phyloP scores from a whole-genome alignment of 2,888 invertebrate species.

The Phyllotreta cruciferae region DNA sequence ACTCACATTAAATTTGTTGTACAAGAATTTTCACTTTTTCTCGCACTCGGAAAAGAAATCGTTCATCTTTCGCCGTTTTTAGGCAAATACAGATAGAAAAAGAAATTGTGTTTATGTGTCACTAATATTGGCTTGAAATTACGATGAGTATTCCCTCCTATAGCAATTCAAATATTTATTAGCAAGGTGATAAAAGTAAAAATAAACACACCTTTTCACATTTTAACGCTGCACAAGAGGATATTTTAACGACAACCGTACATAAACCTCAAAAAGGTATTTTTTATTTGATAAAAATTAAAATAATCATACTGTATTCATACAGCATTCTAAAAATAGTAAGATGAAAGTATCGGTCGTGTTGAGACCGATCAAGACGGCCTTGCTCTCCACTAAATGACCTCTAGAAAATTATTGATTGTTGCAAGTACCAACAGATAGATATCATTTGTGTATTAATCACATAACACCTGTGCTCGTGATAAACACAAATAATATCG shows the following conservation, averaged over 20 bases:
- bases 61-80: background rate
- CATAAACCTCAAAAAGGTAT: background rate
- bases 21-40: background rate
- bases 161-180: slow-evolving; percentile 2
- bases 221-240: background rate
- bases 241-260: background rate
- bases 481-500: slow-evolving; percentile 7
- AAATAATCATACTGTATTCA: slow-evolving; percentile 11
- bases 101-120: slow-evolving; percentile 7
- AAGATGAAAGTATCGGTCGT: slow-evolving; percentile 16
- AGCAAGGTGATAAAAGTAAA: slow-evolving; percentile 9
- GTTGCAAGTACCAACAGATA: slow-evolving; percentile 17
- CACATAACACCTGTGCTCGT: slow-evolving; percentile 11
- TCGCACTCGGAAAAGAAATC: background rate
- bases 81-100: background rate
- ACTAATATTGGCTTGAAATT: background rate
- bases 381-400: slow-evolving; percentile 21
- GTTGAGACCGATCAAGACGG: slow-evolving; percentile 10
- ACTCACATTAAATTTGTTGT: background rate
- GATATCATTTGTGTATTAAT: slow-evolving; percentile 12
- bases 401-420: slow-evolving; percentile 21
- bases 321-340: slow-evolving; percentile 10
- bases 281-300: no score
- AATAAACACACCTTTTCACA: background rate
- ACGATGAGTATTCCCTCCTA: background rate